phyloP scores from a whole-genome alignment of 2,888 invertebrate species.

The Stramonita haemastoma region DNA sequence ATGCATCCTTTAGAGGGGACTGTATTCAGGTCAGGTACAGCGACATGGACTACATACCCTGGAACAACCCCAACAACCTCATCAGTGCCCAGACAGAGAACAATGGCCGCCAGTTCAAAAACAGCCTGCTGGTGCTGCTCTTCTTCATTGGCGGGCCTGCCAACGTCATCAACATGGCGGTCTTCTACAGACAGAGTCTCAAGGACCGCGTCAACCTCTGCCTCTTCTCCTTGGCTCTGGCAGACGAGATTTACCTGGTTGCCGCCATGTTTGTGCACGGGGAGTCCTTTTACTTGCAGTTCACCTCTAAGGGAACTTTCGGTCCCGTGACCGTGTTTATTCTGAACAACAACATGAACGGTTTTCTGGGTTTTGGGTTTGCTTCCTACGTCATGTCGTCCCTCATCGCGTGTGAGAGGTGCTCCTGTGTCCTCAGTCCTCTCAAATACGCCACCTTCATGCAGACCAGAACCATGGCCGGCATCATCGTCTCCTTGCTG shows the following conservation, averaged over 20 bases:
- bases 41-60: background rate
- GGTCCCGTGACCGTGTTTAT: background rate
- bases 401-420: slow-evolving; percentile 23
- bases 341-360: background rate
- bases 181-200: slow-evolving; percentile 18
- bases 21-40: background rate
- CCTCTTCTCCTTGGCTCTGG: background rate
- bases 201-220: too few relatives aligned
- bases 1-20: background rate
- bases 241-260: background rate
- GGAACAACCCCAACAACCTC: slow-evolving; percentile 26
- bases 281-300: background rate
- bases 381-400: slow-evolving; percentile 2
- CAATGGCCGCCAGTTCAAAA: too few relatives aligned
- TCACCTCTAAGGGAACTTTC: too few relatives aligned
- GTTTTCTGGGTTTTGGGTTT: background rate
- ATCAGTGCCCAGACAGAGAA: background rate
- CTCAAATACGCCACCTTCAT: slow-evolving; percentile 11
- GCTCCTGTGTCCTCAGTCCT: slow-evolving; percentile 15
- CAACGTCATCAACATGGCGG: slow-evolving; percentile 34
- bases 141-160: slow-evolving; percentile 15
- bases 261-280: background rate
- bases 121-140: background rate
- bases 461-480: slow-evolving; percentile 20
- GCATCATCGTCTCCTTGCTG: background rate